Evolutionary conservation across 1,140 invertebrate species (phyloP), one percentile per base, ranked within the genome.

Genomic region (Scaptomyza montana): DNA sequence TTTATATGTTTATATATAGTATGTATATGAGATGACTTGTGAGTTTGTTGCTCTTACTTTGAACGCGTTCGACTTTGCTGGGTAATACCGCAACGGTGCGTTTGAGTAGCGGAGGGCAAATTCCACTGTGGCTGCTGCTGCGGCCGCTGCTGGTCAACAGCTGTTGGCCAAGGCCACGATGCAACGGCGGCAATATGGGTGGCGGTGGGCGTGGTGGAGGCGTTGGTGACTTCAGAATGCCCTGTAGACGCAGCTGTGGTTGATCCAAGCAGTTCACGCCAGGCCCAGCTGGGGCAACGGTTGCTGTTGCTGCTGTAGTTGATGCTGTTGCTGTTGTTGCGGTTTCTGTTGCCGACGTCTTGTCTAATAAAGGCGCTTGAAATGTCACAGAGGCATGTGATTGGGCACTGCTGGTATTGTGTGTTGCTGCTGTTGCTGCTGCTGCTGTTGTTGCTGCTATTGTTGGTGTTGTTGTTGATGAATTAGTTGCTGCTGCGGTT

Each of bases 161-260:
- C 64, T 54, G 59, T n/a, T 71, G 72, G 60, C 68, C 74, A 73
- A 46, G 74, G 73, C 74, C 71, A 73, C 63, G 68, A 25, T 70
- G 73, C 73, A 73, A 64, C n/a, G 70, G 77, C 45, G 76, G 79
- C 51, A 82, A 64, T 39, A 51, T 74, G 21, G 74, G 77, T 13
- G 77, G 80, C 25, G 82, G 82, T 21, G 82, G 82, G 13, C 84
- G 69, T 9, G 84, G 84, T 21, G 84, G 84, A n/a, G 84, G 84
- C 36, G 78, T 87, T 33, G 75, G 78, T 16, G 69, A 71, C 57
- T 87, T 80, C 50, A 84, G 59, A 62, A 82, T 86, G 63, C 79
- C 72, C 39, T 43, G 39, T 21, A 25, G n/a, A 9, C 77, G 79
- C 30, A 33, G 79, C 16, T 60, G 69, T 13, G 66, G 68, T 53